Evolutionary conservation across 2,888 invertebrate species (phyloP).

Genomic region (Elmis aenea): DNA sequence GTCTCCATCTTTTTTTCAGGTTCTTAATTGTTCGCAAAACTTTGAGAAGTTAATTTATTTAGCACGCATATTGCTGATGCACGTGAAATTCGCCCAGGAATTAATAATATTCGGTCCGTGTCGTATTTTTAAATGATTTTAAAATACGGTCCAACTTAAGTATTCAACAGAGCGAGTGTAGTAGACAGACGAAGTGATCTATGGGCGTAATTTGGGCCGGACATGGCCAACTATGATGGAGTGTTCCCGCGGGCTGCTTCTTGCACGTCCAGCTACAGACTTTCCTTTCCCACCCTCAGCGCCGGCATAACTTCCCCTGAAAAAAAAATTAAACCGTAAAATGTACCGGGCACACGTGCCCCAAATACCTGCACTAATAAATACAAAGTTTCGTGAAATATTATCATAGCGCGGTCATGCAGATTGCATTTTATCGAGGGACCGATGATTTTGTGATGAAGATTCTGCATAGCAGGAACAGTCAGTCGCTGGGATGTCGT

Average conservation of each 20-base stretch:
- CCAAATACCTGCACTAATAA: conserved; percentile 6
- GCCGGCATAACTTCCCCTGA: conserved; percentile 20
- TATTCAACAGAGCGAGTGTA: conserved; percentile 32
- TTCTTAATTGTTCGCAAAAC: no score
- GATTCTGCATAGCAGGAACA: background rate
- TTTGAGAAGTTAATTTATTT: no score
- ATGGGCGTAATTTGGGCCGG: conserved; percentile 40
- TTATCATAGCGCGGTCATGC: background rate
- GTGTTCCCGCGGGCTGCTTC: conserved; percentile 35
- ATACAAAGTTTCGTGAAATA: background rate
- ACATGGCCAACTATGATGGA: conserved; percentile 40
- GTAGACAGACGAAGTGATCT: conserved; percentile 37
- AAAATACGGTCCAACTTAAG: conserved; percentile 28
- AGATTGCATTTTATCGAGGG: background rate
- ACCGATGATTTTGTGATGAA: no score
- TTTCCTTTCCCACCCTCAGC: conserved; percentile 26
- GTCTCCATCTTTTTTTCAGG: no score
- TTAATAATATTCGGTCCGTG: no score
- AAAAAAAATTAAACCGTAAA: conserved; percentile 9
- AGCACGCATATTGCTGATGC: no score
- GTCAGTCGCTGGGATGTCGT: conserved; percentile 7
- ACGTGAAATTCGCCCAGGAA: no score
- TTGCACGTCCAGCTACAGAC: conserved; percentile 31
- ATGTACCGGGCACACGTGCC: conserved; percentile 12
- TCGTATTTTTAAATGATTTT: no score